Evolutionary conservation across 2,113 vertebrate species (phyloP).

Genomic region (Archocentrus centrarchus): DNA sequence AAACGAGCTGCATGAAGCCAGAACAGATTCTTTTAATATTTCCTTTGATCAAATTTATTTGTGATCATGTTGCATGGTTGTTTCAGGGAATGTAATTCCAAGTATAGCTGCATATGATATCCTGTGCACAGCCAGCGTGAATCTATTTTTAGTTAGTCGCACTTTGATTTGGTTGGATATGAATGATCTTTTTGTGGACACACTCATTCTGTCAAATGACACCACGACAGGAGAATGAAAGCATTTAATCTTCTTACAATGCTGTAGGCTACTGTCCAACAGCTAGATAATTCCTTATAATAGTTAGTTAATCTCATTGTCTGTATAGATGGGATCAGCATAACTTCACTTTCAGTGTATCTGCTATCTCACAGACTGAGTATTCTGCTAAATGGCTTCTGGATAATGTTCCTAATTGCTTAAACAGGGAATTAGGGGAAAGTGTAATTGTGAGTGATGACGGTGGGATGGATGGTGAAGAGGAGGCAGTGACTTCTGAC

Average conservation of each 20-base stretch:
- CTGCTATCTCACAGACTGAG: constrained; percentile 21
- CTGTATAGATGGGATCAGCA: constrained; percentile 22
- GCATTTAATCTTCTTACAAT: constrained; percentile 37
- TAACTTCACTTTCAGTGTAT: constrained; percentile 31
- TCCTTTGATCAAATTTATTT: constrained; percentile 12
- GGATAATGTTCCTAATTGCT: constrained; percentile 63
- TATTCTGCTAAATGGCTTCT: constrained; percentile 58
- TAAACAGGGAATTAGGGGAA: constrained; percentile 43
- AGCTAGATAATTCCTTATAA: constrained; percentile 14
- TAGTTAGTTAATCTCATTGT: constrained; percentile 43
- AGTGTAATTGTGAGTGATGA: constrained; percentile 60
- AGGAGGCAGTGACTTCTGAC: constrained; percentile 12
- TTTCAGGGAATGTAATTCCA: constrained; percentile 9
- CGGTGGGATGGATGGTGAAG: constrained; percentile 1
- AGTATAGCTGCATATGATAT: constrained; percentile 33
- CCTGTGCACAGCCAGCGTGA: not conserved
- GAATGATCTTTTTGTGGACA: constrained; percentile 22
- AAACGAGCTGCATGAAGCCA: not conserved
- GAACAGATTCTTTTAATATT: not conserved
- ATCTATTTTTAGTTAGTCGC: constrained; percentile 39
- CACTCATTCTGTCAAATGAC: constrained; percentile 25
- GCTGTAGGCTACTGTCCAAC: not conserved
- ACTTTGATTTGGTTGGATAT: not conserved
- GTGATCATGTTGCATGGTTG: not conserved
- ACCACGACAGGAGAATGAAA: not conserved